A percentile compares a stretch with the other conserved stretches of the same genome.
Conservation (phyloP, 2,113 vertebrate species). For the Xyrauchen texanus region DNA sequence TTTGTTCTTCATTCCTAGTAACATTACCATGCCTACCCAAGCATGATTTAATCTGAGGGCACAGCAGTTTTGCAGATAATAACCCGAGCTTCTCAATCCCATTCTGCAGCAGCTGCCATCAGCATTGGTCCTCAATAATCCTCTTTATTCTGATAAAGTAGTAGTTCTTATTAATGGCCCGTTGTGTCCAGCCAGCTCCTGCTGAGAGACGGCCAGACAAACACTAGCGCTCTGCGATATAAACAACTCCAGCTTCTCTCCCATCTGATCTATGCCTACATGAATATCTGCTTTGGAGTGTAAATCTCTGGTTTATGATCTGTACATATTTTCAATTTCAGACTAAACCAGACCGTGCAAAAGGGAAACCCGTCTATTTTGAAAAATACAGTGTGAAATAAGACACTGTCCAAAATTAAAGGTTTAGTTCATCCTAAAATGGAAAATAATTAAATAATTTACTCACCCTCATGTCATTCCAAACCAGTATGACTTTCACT, state of each 20-base stretch:
- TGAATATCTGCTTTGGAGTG: neutral
- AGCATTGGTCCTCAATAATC: slow-evolving; percentile 60
- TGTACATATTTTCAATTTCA: neutral
- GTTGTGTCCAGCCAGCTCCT: slow-evolving; percentile 5
- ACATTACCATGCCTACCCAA: too few species aligned
- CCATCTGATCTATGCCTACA: slow-evolving; percentile 1
- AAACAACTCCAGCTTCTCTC: slow-evolving; percentile 1
- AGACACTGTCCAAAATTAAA: too few species aligned
- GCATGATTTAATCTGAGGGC: too few species aligned
- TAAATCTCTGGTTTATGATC: neutral
- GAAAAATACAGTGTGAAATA: too few species aligned
- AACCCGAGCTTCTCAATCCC: slow-evolving; percentile 21
- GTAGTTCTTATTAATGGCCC: slow-evolving; percentile 26
- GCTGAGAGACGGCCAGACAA: slow-evolving; percentile 39
- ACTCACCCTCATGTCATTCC: too few species aligned
- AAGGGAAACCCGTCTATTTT: too few species aligned
- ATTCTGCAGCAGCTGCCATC: slow-evolving; percentile 24
- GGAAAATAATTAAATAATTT: too few species aligned
- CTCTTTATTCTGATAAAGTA: slow-evolving; percentile 60
- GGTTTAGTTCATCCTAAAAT: too few species aligned
- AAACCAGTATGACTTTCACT: too few species aligned
- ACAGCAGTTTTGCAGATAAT: too few species aligned
- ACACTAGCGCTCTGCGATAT: neutral
- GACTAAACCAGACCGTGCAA: neutral
- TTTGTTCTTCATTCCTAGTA: too few species aligned